Base-by-base conservation (phyloP, 2,888 invertebrate species). In the Prostheceraeus crozeri region DNA sequence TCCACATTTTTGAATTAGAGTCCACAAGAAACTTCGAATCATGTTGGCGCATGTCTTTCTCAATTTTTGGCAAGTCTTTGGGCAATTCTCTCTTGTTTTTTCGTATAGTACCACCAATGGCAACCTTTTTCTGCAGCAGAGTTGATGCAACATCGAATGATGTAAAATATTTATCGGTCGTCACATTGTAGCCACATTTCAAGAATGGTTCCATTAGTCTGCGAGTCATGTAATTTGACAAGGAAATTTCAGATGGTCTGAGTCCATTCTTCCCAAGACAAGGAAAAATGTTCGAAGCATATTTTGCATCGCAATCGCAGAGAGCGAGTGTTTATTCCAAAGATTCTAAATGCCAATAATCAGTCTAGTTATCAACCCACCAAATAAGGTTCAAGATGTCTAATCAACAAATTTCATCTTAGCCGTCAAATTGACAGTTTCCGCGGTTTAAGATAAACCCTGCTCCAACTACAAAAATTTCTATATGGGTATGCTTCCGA, bases 211-310 rank as follows among this genome's bases (percentile, higher is more conserved):
- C 45, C 45, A 40, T 40, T 23, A 40, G 45, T 14, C 4, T 14
- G 21, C 4, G 14, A 40, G 21, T 23, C 6, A 40, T 4, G 21
- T 8, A 23, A 40, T 23, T 33, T 16, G 45, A 6, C 45, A 40
- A 40, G 21, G 45, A 40, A 10, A 40, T 16, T 14, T 40, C 19
- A 14, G 6, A 23, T 16, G 8, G 45, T 40, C 45, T 40, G 6
- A 19, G 45, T 23, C 19, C 45, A 40, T 40, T 23, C 45, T 40
- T 40, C 45, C 45, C 45, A 6, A 40, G 45, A 40, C 19, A 40
- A n/a, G 45, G 45, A 14, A 40, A 40, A n/a, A 40, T 40, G 45
- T 40, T 40, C 45, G 21, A 23, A 40, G 21, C 45, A 40, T 40
- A 40, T 16, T 40, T 40, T 14, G 45, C n/a, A 33, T 33, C 33